Evolutionary conservation across 2,888 invertebrate genomes (phyloP).

Genomic region (Acanthopleura granulata): DNA sequence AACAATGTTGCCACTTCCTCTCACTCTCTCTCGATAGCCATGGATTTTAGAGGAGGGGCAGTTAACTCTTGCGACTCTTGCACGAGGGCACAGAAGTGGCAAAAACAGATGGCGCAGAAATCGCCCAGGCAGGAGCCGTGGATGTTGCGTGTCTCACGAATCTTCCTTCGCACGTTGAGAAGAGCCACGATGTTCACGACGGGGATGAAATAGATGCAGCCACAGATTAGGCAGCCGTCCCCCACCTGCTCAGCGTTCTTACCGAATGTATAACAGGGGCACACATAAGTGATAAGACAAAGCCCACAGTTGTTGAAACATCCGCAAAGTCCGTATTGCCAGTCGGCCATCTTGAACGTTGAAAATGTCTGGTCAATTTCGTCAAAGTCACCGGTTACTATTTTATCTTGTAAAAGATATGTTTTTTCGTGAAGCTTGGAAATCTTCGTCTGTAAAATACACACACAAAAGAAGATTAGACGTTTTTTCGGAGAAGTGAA

Average conservation of each 20-base stretch:
- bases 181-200: slow-evolving; percentile 37
- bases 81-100: slow-evolving; percentile 45
- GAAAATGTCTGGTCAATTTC: too few species aligned
- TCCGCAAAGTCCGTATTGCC: slow-evolving; percentile 36
- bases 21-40: slow-evolving; percentile 25
- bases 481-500: too few species aligned
- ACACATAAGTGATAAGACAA: slow-evolving; percentile 39
- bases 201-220: slow-evolving; percentile 42
- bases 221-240: slow-evolving; percentile 51
- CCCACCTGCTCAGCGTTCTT: slow-evolving; percentile 55
- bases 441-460: too few species aligned
- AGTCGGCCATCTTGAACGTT: slow-evolving; percentile 23
- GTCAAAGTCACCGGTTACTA: too few species aligned
- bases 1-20: neutral
- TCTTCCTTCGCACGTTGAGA: slow-evolving; percentile 39
- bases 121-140: slow-evolving; percentile 41
- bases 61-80: slow-evolving; percentile 49
- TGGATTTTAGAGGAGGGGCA: slow-evolving; percentile 21
- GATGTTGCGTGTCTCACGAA: slow-evolving; percentile 43
- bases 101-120: slow-evolving; percentile 39
- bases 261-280: slow-evolving; percentile 45
- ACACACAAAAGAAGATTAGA: too few species aligned
- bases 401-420: too few species aligned
- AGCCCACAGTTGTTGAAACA: slow-evolving; percentile 42
- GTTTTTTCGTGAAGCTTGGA: too few species aligned